A percentile compares a stretch with the other conserved stretches of the same genome.
Conservation (phyloP, 1,140 invertebrate genomes). For the Microplitis demolitor region DNA sequence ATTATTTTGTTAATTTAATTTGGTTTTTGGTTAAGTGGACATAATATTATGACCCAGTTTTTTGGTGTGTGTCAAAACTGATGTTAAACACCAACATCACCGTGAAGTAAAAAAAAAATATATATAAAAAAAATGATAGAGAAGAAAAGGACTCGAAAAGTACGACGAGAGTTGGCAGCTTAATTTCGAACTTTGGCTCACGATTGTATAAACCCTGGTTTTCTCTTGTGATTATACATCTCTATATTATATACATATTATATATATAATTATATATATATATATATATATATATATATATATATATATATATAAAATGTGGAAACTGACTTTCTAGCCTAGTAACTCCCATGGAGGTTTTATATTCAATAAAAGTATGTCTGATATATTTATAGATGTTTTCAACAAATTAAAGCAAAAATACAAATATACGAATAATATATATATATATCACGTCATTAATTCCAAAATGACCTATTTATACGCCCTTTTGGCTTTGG, state of each 20-base stretch:
- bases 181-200: constrained; percentile 15
- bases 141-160: neutral
- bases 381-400: too few species aligned
- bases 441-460: too few species aligned
- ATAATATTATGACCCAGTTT: neutral
- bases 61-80: neutral
- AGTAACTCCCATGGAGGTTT: too few species aligned
- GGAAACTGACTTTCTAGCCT: too few species aligned
- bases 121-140: neutral
- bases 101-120: neutral
- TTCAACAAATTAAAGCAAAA: too few species aligned
- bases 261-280: neutral
- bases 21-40: neutral
- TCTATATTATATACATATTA: neutral
- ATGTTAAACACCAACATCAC: neutral
- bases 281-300: too few species aligned
- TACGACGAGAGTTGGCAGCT: constrained; percentile 7
- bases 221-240: neutral
- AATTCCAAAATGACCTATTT: too few species aligned
- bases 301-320: too few species aligned
- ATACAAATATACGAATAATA: too few species aligned
- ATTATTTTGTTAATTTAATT: neutral
- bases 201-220: neutral
- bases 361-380: too few species aligned
- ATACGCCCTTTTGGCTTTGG: too few species aligned